Evolutionary conservation across 2,797 vertebrate species (phyloP), one percentile per base, ranked within the genome.

Genomic region (Lutjanus argentimaculatus): DNA sequence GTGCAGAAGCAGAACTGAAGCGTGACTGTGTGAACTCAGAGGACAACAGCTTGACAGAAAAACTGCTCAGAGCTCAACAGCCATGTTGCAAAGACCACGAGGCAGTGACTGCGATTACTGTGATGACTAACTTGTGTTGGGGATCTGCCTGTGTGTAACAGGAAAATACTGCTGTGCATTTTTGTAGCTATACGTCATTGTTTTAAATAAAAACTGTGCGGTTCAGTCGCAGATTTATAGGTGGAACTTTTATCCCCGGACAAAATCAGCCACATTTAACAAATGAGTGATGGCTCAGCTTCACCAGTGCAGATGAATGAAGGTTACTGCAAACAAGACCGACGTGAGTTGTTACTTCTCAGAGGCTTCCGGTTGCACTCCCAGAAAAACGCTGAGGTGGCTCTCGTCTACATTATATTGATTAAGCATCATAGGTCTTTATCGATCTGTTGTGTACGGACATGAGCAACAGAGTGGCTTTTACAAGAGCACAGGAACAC

Each of bases 401-500:
- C 84, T 73, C 68, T 63, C 40, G 56, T 61, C 75, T 80, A 67
- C 88, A 90, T 89, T 87, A 82, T 84, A 93, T 91, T 83, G 90
- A 95, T 92, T 87, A 90, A 84, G 81, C 71, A 51, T 92, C 91
- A 89, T 70, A 85, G 80, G 86, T 82, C 84, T 85, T 87, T 77
- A 93, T 91, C 14, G 72, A 93, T 77, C 87, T 2, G 78, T 80
- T 85, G 36, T 67, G 51, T 52, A 71, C 75, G 43, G 83, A 83
- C 81, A 80, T 80, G 16, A 45, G 69, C 74, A 52, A 79, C 72
- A 69, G 6, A 0, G 42, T 58, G 25, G 69, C 72, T 77, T 36
- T 36, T 36, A 67, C 49, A 72, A 79, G 72, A 59, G 75, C 72
- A 68, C n/a, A 62, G 16, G 55, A 66, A 67, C 49, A 66, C 64